Conservation (phyloP, 2,113 vertebrate species). For the Ophthalmolycus amberensis region DNA sequence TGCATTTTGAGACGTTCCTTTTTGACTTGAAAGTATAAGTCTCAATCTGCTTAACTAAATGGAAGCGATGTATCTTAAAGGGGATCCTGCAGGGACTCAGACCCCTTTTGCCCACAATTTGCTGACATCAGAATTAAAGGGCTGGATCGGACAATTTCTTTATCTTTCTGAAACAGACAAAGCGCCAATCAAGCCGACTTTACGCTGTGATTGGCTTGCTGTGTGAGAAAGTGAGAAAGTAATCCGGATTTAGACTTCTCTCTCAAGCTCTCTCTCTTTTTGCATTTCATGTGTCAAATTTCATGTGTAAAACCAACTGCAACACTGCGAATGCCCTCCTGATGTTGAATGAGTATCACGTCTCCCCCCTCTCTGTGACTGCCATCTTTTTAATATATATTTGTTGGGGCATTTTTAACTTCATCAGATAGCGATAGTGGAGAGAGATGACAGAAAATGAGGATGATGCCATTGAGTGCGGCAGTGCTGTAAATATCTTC, state of each 20-base stretch:
- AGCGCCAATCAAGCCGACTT: neutral
- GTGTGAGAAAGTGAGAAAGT: neutral
- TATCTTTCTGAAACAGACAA: neutral
- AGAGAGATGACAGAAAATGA: neutral
- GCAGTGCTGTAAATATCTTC: neutral
- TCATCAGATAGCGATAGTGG: neutral
- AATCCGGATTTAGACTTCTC: neutral
- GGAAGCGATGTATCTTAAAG: slow-evolving; percentile 6
- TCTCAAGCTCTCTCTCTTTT: neutral
- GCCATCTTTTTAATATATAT: neutral
- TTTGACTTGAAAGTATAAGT: neutral
- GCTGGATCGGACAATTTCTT: neutral
- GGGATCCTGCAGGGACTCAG: neutral
- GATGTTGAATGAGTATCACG: neutral
- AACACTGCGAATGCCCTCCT: neutral
- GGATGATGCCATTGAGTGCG: too few relatives aligned
- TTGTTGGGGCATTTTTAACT: neutral
- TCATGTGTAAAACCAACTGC: neutral
- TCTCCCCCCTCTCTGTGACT: neutral
- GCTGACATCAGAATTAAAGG: neutral
- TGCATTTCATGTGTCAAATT: neutral
- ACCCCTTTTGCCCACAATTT: neutral
- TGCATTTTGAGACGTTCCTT: neutral
- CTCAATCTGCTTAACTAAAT: neutral
- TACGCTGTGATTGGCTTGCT: neutral